Percentiles rank a stretch among this genome's conserved stretches.
Evolutionary conservation across 2,888 invertebrate species (phyloP).

Genomic region (Amblyjoppa proteus): DNA sequence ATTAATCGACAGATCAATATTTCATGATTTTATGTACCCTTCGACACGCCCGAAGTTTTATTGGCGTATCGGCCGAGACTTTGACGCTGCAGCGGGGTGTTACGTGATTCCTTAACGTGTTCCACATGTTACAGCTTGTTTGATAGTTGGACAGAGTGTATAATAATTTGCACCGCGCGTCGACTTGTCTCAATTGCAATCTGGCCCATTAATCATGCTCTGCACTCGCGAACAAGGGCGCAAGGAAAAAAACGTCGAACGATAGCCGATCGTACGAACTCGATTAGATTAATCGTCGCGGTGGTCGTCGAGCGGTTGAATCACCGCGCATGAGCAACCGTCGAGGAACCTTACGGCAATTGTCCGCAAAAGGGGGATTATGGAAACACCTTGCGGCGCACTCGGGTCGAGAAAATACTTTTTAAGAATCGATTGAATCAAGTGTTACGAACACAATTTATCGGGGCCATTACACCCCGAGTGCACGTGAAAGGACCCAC

Average conservation of each 20-base stretch:
- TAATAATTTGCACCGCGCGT: slow-evolving; percentile 19
- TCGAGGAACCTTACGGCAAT: slow-evolving; percentile 3
- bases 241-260: slow-evolving; percentile 19
- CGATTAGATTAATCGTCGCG: slow-evolving; percentile 36
- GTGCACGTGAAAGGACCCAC: neutral
- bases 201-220: slow-evolving; percentile 53
- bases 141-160: neutral
- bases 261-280: slow-evolving; percentile 46
- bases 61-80: slow-evolving; percentile 19
- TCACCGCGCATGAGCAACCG: neutral
- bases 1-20: slow-evolving; percentile 23
- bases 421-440: neutral
- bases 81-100: neutral
- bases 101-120: slow-evolving; percentile 8
- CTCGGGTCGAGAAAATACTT: neutral
- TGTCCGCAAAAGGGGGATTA: neutral
- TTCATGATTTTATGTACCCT: slow-evolving; percentile 1
- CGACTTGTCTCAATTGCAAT: neutral
- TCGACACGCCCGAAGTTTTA: slow-evolving; percentile 4
- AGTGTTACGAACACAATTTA: neutral
- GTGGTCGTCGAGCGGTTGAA: slow-evolving; percentile 5
- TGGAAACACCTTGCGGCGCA: neutral
- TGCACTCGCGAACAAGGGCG: neutral
- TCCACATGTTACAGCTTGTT: neutral
- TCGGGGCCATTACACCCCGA: neutral